Base-by-base conservation (phyloP, 2,888 invertebrate genomes). In the Argynnis bischoffii region DNA sequence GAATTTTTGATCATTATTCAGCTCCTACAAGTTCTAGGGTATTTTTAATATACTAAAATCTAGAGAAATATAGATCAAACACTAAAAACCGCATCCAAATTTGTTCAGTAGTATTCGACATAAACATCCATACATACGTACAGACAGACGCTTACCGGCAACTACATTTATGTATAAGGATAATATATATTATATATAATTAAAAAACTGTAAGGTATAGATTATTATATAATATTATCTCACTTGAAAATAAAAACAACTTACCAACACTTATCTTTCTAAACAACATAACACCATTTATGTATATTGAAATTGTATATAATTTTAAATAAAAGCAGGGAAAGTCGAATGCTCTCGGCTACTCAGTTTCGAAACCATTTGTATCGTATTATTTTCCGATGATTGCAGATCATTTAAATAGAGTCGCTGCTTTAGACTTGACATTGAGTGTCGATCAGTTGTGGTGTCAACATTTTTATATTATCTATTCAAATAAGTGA, bases 341-440 rank as follows among this genome's bases (percentile, higher is more conserved):
- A 72, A 75, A 74, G 53, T 74, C 76, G 66, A 60, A 63, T 53
- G 67, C 64, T 48, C 61, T 57, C 41, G 59, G 56, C 70, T 71
- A 74, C 68, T 67, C 68, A 75, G 75, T 79, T 79, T 81, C 77
- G 77, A 81, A 83, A 81, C 78, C 74, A 78, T 77, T 77, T 77
- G 78, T 78, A 85, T 82, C 83, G 78, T 81, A 82, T 83, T 84
- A 82, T 76, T 71, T 69, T 71, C 69, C 69, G 76, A 71, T 73
- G 76, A 79, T 87, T 83, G 85, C 87, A 86, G 90, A 85, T 86
- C 90, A 91, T 86, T 90, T 92, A 92, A 88, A 92, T 90, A 91
- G 86, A 86, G 86, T 85, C 86, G 84, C 89, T 84, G 80, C 79
- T 82, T 76, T 73, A 80, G 63, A 77, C 80, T 85, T 89, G 88